Evolutionary conservation across 2,888 invertebrate species (phyloP).

Genomic region (Agrochola circellaris): DNA sequence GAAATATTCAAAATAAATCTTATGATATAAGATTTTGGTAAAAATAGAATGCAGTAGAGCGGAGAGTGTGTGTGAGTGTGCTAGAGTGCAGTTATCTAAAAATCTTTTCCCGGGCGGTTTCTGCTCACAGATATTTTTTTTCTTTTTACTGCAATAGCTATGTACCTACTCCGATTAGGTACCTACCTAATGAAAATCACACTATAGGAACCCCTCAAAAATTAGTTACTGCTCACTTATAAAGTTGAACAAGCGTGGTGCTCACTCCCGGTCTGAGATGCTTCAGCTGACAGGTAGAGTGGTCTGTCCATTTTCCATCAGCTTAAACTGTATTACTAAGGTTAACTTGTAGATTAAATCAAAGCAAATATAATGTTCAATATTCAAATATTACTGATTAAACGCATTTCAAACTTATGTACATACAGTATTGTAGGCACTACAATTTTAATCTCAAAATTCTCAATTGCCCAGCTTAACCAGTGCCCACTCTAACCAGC

Average conservation of each 20-base stretch:
- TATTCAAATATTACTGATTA: neutral
- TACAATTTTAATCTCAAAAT: too few species aligned
- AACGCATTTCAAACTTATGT: too few species aligned
- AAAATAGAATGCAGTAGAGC: too few species aligned
- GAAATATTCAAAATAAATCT: neutral
- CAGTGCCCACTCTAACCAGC: neutral
- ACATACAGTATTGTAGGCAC: too few species aligned
- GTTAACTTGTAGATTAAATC: neutral
- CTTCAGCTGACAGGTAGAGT: neutral
- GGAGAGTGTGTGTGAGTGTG: too few species aligned
- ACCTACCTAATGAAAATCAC: too few species aligned
- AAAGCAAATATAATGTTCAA: neutral
- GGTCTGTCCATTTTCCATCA: constrained; percentile 2
- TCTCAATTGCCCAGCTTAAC: too few species aligned
- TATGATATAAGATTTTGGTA: neutral
- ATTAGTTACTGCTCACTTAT: neutral
- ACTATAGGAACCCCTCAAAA: neutral
- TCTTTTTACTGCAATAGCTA: too few species aligned
- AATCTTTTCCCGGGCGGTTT: neutral
- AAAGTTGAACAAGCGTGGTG: constrained; percentile 13
- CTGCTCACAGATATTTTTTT: neutral
- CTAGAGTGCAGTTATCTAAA: neutral
- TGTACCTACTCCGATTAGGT: too few species aligned
- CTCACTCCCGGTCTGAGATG: too few species aligned
- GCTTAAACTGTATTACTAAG: neutral